Conservation (phyloP, 2,888 invertebrate species). For the Diarsia mendica region DNA sequence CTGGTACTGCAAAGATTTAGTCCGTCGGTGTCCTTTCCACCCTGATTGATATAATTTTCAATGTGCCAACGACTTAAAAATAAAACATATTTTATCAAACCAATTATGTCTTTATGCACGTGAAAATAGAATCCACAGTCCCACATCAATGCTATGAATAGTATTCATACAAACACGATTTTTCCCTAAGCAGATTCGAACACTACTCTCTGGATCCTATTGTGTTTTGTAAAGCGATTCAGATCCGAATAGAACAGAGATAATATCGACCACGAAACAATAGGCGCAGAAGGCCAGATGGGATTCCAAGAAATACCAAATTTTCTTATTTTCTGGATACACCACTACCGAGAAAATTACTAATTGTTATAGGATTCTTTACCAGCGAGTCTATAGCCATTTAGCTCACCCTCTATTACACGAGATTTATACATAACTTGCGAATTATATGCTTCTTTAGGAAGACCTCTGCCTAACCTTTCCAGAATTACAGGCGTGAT, state of each 20-base stretch:
- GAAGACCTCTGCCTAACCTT: too few relatives aligned
- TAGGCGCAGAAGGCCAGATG: not conserved
- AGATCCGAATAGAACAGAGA: slow-evolving; percentile 36
- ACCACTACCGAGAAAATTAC: too few relatives aligned
- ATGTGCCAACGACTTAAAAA: not conserved
- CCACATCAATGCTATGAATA: slow-evolving; percentile 27
- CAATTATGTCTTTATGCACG: slow-evolving; percentile 6
- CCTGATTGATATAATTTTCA: too few relatives aligned
- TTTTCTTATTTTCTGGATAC: not conserved
- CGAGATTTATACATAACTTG: too few relatives aligned
- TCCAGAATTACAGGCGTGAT: too few relatives aligned
- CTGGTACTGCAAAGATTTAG: too few relatives aligned
- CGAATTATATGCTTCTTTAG: too few relatives aligned
- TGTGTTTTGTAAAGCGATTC: slow-evolving; percentile 50
- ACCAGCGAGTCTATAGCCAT: too few relatives aligned
- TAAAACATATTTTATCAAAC: not conserved
- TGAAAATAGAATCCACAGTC: slow-evolving; percentile 7
- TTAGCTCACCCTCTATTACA: too few relatives aligned
- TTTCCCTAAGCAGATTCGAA: slow-evolving; percentile 39
- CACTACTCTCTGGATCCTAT: slow-evolving; percentile 35
- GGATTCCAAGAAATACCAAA: not conserved
- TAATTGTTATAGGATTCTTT: too few relatives aligned
- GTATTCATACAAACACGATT: slow-evolving; percentile 35
- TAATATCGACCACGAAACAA: slow-evolving; percentile 17
- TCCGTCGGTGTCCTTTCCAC: too few relatives aligned